Conservation (phyloP, 1,140 invertebrate species). For the Drosophila auraria region DNA sequence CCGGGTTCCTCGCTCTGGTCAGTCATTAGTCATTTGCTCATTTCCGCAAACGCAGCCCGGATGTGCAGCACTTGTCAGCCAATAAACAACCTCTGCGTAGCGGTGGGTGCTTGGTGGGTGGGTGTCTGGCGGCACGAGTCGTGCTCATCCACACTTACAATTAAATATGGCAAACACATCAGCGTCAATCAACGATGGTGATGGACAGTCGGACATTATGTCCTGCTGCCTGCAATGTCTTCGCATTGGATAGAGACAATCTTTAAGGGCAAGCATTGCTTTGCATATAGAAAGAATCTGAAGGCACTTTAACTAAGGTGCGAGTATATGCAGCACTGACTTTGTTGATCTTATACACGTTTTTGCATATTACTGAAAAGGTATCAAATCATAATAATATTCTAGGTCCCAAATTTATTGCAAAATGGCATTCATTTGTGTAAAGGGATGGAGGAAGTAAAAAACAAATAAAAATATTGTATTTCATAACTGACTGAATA, state of each 20-base stretch:
- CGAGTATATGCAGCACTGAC: not conserved
- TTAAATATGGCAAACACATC: constrained; percentile 57
- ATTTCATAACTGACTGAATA: too few species aligned
- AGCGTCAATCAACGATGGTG: constrained; percentile 32
- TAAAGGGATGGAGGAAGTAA: not conserved
- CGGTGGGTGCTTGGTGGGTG: not conserved
- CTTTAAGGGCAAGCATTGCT: not conserved
- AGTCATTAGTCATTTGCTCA: constrained; percentile 83
- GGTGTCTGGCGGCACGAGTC: not conserved
- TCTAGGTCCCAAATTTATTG: not conserved
- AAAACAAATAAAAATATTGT: not conserved
- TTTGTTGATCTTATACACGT: not conserved
- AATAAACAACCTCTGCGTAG: constrained; percentile 69
- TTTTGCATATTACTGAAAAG: not conserved
- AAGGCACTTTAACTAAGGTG: not conserved
- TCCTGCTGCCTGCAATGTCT: constrained; percentile 7
- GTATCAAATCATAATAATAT: not conserved
- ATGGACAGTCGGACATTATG: constrained; percentile 13
- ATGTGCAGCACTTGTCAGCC: constrained; percentile 82
- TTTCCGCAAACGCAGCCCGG: constrained; percentile 77
- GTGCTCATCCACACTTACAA: constrained; percentile 31
- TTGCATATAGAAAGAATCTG: not conserved
- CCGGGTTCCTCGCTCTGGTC: constrained; percentile 61
- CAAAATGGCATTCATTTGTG: too few species aligned
- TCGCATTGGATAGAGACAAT: constrained; percentile 8